phyloP scores from a whole-genome alignment of 1,140 invertebrate species.

The Drosophila dunni region DNA sequence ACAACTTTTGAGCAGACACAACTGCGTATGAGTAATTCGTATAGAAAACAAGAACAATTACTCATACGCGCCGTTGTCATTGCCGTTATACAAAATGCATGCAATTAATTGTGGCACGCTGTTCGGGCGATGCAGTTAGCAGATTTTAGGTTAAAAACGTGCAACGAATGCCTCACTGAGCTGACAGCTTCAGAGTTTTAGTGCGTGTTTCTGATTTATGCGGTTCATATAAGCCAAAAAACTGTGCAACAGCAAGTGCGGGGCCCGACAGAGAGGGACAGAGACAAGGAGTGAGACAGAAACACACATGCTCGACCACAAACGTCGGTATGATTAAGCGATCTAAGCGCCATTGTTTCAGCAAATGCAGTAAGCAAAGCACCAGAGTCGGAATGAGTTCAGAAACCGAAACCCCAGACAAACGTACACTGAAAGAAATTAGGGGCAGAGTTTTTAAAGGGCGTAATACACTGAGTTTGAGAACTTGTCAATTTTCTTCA shows the following conservation, averaged over 20 bases:
- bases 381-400: background rate
- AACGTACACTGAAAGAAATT: too few species aligned
- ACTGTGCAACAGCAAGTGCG: conserved; percentile 14
- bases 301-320: conserved; percentile 76
- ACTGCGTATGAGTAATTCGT: conserved; percentile 46
- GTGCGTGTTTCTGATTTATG: conserved; percentile 78
- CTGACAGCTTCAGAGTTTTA: conserved; percentile 44
- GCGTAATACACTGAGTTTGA: too few species aligned
- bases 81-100: conserved; percentile 17
- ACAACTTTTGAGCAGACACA: background rate
- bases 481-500: too few species aligned
- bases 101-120: conserved; percentile 73
- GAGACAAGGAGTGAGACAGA: background rate
- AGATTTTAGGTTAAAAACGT: conserved; percentile 53
- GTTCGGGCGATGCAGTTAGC: conserved; percentile 36
- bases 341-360: conserved; percentile 80
- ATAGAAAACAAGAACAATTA: conserved; percentile 59
- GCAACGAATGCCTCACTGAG: conserved; percentile 36
- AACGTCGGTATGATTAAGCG: conserved; percentile 79
- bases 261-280: background rate
- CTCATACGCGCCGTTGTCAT: conserved; percentile 62
- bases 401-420: background rate
- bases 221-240: conserved; percentile 50
- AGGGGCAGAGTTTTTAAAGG: too few species aligned
- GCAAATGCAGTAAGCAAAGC: conserved; percentile 27